Percentiles rank a stretch among this genome's conserved stretches.
These are phyloP conservation scores for Pantherophis vulpinus DNA, from an alignment of 2,797 vertebrate genomes.

Conservation along the genomic window DNA sequence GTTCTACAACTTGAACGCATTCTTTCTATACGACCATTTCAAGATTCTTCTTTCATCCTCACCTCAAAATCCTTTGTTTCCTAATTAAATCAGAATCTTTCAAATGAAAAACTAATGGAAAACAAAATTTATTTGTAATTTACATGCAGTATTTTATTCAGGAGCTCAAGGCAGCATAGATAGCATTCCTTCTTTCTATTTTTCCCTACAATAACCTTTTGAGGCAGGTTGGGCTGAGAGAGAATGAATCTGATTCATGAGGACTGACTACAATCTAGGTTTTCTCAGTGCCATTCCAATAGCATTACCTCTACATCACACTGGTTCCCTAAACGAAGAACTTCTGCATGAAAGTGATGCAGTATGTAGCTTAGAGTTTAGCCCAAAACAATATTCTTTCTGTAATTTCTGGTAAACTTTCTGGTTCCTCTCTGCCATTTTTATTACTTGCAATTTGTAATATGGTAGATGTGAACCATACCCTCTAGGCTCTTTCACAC, in stretches of 20 bases:
- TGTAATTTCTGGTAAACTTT: not conserved
- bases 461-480: not conserved
- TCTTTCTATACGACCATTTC: not conserved
- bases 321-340: not conserved
- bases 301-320: not conserved
- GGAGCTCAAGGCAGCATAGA: not conserved
- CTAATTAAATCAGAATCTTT: slow-evolving; percentile 53
- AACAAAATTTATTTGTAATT: not conserved
- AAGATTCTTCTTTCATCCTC: not conserved
- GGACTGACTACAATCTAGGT: not conserved
- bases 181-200: not conserved
- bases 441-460: not conserved
- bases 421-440: not conserved
- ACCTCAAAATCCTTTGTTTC: slow-evolving; percentile 1
- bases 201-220: not conserved
- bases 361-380: not conserved
- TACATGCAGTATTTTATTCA: not conserved
- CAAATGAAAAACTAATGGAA: not conserved
- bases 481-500: not conserved
- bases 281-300: not conserved
- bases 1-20: not conserved
- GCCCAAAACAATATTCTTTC: not conserved
- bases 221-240: not conserved
- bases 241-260: not conserved
- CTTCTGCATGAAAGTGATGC: not conserved